These are phyloP conservation scores for Drosophila kokeensis DNA, from an alignment of 2,888 invertebrate species.

Conservation along the genomic window DNA sequence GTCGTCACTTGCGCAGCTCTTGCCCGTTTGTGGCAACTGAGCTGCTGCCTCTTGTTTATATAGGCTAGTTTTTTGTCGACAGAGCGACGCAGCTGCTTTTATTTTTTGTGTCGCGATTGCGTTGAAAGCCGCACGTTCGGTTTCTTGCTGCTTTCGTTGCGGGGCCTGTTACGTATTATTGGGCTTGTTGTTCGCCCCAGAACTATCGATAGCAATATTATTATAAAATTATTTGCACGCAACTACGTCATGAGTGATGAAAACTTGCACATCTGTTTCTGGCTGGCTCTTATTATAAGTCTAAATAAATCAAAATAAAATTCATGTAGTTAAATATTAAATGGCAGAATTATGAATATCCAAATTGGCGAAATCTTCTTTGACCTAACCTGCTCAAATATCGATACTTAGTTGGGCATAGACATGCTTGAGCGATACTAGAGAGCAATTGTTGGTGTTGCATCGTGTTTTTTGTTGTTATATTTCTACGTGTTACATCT, in stretches of 20 bases:
- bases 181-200: not conserved
- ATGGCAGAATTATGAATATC: not conserved
- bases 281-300: not conserved
- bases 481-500: constrained; percentile 24
- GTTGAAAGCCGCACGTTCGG: constrained; percentile 50
- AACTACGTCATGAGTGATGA: constrained; percentile 7
- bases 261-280: not conserved
- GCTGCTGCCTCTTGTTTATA: constrained; percentile 36
- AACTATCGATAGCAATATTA: constrained; percentile 28
- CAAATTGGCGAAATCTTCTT: constrained; percentile 15
- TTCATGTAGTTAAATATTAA: not conserved
- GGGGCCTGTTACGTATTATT: constrained; percentile 48
- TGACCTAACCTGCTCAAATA: not conserved
- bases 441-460: constrained; percentile 39
- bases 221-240: not conserved
- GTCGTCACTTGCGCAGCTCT: constrained; percentile 46
- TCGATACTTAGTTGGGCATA: constrained; percentile 25
- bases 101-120: constrained; percentile 33
- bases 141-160: constrained; percentile 20
- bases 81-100: constrained; percentile 26
- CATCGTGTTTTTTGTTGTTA: not conserved
- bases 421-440: constrained; percentile 11
- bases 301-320: not conserved
- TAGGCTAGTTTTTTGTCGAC: constrained; percentile 22
- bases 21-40: constrained; percentile 47